Percentiles rank a stretch among this genome's conserved stretches.
Conservation (phyloP, 2,113 vertebrate genomes). For the Geococcyx californianus region DNA sequence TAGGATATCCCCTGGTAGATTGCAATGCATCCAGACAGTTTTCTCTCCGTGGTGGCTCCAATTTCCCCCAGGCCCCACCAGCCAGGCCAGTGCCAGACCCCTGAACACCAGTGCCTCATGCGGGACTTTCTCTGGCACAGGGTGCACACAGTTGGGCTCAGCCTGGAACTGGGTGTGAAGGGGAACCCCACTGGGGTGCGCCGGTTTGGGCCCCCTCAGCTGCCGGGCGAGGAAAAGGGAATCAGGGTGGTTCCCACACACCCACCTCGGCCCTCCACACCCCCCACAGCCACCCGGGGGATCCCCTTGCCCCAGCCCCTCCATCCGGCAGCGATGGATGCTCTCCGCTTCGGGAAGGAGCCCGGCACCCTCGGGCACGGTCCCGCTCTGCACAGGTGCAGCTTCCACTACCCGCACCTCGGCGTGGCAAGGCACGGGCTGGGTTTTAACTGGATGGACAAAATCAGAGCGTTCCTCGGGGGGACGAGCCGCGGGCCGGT, state of each 20-base stretch:
- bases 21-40: neutral
- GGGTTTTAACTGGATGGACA: neutral
- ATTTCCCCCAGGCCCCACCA: neutral
- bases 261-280: accelerated
- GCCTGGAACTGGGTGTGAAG: neutral
- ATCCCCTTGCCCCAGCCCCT: neutral
- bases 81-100: neutral
- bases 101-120: neutral
- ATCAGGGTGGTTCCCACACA: neutral
- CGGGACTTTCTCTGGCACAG: neutral
- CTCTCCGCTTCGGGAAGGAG: neutral
- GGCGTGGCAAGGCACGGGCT: neutral
- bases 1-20: slow-evolving; percentile 58
- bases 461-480: slow-evolving; percentile 14
- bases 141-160: neutral
- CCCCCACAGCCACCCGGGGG: too few relatives aligned
- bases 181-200: neutral
- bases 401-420: neutral
- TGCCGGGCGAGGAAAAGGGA: neutral
- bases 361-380: neutral
- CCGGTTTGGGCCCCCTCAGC: neutral
- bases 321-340: too few relatives aligned
- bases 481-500: neutral
- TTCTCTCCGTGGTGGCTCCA: neutral
- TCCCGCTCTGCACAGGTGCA: neutral